Conservation (phyloP, 2,797 vertebrate species). For the Labeo calbasu region DNA sequence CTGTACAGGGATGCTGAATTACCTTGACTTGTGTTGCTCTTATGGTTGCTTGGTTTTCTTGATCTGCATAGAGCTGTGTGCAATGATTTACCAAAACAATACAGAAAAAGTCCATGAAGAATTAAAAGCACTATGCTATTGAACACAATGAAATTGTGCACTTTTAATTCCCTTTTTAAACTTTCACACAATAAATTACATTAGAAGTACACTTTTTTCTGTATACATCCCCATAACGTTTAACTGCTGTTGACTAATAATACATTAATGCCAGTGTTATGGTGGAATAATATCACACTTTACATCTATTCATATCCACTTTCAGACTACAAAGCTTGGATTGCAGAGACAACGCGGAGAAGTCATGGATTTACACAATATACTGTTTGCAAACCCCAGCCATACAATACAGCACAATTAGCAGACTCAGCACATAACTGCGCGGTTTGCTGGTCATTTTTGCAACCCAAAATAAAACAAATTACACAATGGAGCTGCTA, state of each 20-base stretch:
- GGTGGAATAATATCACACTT: constrained; percentile 39
- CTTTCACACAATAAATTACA: constrained; percentile 39
- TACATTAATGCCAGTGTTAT: constrained; percentile 36
- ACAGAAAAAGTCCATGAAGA: constrained; percentile 17
- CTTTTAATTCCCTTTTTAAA: constrained; percentile 37
- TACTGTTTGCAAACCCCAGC: constrained; percentile 52
- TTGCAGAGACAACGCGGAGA: constrained; percentile 29
- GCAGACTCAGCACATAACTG: constrained; percentile 53
- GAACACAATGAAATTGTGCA: constrained; percentile 20
- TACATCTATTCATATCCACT: constrained; percentile 48
- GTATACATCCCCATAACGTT: constrained; percentile 8
- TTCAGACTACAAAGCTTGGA: constrained; percentile 48
- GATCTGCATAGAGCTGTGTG: constrained; percentile 50
- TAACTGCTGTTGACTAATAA: constrained; percentile 20
- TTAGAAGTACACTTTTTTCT: constrained; percentile 32
- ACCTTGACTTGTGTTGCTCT: constrained; percentile 7
- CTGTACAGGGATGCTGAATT: constrained; percentile 35
- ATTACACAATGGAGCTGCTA: constrained; percentile 55
- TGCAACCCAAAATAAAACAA: constrained; percentile 54
- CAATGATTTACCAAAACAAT: constrained; percentile 28
- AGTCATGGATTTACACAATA: constrained; percentile 39
- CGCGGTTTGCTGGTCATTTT: constrained; percentile 54
- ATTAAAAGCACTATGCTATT: constrained; percentile 33
- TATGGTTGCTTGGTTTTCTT: constrained; percentile 40
- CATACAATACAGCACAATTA: constrained; percentile 54